Conservation (phyloP, 2,113 vertebrate species). For the Pyrgilauda ruficollis region DNA sequence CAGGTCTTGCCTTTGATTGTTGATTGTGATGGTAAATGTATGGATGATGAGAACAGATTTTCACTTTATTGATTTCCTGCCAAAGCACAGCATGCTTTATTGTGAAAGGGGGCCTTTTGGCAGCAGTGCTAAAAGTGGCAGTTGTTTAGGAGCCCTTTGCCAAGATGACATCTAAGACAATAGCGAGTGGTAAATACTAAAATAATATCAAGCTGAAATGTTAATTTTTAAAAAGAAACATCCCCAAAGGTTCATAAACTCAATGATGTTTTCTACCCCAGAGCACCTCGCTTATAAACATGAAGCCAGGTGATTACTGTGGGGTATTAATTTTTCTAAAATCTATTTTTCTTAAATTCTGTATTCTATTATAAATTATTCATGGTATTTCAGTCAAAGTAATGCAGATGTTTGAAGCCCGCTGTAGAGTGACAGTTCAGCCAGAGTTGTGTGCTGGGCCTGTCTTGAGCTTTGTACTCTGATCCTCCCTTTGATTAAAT, state of each 20-base stretch:
- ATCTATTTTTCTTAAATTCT: constrained; percentile 58
- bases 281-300: neutral
- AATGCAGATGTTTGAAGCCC: constrained; percentile 75
- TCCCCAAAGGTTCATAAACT: constrained; percentile 71
- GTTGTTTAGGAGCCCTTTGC: constrained; percentile 84
- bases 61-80: constrained; percentile 99
- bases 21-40: constrained; percentile 99
- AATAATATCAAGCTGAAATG: constrained; percentile 81
- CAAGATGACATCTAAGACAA: constrained; percentile 86
- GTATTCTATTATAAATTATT: constrained; percentile 65
- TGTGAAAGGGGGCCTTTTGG: constrained; percentile 87
- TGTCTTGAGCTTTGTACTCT: constrained; percentile 42
- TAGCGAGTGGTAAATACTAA: constrained; percentile 80
- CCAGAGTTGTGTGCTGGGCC: constrained; percentile 37
- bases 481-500: constrained; percentile 62
- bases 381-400: constrained; percentile 70
- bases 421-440: constrained; percentile 69
- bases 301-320: constrained; percentile 39
- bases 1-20: constrained; percentile 99
- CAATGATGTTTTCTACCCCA: constrained; percentile 57
- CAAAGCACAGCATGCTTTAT: constrained; percentile 98
- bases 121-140: constrained; percentile 82
- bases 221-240: constrained; percentile 72
- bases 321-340: constrained; percentile 9
- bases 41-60: constrained; percentile 99